Evolutionary conservation across 2,797 vertebrate species (phyloP).

Genomic region (Gambelia wislizenii): DNA sequence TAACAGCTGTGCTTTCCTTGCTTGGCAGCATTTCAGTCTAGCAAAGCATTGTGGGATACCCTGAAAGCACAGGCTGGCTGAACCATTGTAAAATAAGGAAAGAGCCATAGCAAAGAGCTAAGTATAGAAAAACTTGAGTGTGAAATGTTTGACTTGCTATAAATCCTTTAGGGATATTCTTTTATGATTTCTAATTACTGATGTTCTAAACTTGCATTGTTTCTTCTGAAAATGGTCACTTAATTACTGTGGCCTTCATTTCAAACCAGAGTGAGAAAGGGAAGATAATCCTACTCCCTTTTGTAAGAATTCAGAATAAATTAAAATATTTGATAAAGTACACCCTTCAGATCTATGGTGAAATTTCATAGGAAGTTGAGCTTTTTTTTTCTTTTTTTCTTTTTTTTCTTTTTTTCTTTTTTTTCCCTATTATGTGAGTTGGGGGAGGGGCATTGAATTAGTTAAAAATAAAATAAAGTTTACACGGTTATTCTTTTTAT

Average conservation of each 20-base stretch:
- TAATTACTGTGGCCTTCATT: neutral
- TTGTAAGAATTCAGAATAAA: neutral
- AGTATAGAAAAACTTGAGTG: neutral
- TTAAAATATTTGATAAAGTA: neutral
- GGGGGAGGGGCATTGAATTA: neutral
- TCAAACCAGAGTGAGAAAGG: neutral
- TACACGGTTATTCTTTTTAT: neutral
- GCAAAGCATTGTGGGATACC: conserved; percentile 59
- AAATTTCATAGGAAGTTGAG: neutral
- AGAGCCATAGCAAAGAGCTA: conserved; percentile 48
- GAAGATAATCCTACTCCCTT: neutral
- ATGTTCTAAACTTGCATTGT: neutral
- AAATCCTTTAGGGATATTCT: neutral
- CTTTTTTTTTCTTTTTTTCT: no score
- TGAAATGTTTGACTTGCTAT: conserved; percentile 12
- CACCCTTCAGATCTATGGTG: neutral
- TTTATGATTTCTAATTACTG: neutral
- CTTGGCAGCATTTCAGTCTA: conserved; percentile 41
- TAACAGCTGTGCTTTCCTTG: conserved; percentile 70
- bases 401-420: no score
- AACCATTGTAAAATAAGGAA: neutral
- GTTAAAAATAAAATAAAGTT: neutral
- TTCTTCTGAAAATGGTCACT: neutral
- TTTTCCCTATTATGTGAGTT: neutral
- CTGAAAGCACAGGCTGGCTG: conserved; percentile 53